These are phyloP conservation scores for Timema cristinae DNA, from an alignment of 2,888 invertebrate genomes.

Conservation along the genomic window DNA sequence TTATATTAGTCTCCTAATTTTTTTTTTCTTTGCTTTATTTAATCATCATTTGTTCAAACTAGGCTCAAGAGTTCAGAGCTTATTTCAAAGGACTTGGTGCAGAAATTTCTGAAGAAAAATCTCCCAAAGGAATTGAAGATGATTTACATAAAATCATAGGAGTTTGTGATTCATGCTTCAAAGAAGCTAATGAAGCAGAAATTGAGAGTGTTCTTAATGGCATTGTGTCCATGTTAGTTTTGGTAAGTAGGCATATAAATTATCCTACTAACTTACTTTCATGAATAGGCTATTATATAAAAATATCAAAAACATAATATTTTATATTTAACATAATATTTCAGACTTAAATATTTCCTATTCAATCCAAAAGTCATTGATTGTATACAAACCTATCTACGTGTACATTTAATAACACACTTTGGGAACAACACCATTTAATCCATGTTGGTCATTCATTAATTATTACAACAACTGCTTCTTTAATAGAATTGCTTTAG, in stretches of 20 bases:
- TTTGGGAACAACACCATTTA: no score
- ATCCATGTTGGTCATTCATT: no score
- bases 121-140: conserved; percentile 84
- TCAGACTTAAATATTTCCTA: no score
- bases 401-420: no score
- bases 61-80: conserved; percentile 83
- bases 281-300: no score
- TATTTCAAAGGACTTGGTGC: conserved; percentile 93
- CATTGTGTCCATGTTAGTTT: conserved; percentile 92
- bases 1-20: neutral
- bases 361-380: no score
- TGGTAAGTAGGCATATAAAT: conserved; percentile 52
- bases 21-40: conserved; percentile 25
- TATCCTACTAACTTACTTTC: no score
- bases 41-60: conserved; percentile 4
- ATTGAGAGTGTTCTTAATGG: conserved; percentile 93
- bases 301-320: no score
- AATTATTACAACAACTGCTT: no score
- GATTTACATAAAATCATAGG: conserved; percentile 92
- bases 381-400: no score
- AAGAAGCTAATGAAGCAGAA: conserved; percentile 79
- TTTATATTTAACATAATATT: no score
- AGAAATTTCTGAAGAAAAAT: conserved; percentile 88
- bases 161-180: conserved; percentile 89
- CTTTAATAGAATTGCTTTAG: no score